These are phyloP conservation scores for Crocodylus rhombifer DNA, from an alignment of 2,797 vertebrate species.

Conservation along the genomic window DNA sequence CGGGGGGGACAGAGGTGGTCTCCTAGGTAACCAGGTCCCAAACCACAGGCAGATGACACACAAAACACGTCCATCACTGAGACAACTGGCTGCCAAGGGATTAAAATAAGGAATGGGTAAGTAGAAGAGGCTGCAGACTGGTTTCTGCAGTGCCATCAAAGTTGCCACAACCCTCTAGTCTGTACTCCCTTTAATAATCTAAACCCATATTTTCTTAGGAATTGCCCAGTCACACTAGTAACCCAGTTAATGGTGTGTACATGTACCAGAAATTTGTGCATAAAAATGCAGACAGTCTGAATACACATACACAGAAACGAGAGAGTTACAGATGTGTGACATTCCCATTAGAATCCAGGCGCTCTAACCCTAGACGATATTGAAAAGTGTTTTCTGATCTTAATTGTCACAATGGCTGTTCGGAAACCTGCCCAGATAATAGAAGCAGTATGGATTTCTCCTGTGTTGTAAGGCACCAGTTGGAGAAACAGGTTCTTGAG, in stretches of 20 bases:
- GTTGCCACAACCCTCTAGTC: background rate
- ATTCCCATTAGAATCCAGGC: background rate
- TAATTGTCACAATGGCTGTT: background rate
- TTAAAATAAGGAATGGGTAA: background rate
- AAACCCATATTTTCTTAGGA: background rate
- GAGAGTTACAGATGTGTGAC: accelerated
- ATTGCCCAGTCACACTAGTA: accelerated
- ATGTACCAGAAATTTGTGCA: accelerated
- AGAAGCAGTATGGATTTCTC: conserved; percentile 48
- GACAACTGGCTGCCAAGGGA: background rate
- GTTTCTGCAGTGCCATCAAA: background rate
- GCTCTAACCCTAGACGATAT: background rate
- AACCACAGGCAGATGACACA: background rate
- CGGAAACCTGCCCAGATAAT: conserved; percentile 1
- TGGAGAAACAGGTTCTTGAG: conserved; percentile 17
- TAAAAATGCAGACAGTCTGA: background rate
- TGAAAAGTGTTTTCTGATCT: background rate
- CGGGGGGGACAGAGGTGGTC: background rate
- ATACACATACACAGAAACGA: accelerated
- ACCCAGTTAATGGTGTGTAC: accelerated
- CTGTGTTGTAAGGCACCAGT: background rate
- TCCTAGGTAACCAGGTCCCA: background rate
- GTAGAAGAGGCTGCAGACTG: accelerated
- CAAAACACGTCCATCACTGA: background rate
- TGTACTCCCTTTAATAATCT: background rate